Evolutionary conservation across 2,888 invertebrate species (phyloP), one percentile per base, ranked within the genome.

Genomic region (Nematopogon swammerdamellus): DNA sequence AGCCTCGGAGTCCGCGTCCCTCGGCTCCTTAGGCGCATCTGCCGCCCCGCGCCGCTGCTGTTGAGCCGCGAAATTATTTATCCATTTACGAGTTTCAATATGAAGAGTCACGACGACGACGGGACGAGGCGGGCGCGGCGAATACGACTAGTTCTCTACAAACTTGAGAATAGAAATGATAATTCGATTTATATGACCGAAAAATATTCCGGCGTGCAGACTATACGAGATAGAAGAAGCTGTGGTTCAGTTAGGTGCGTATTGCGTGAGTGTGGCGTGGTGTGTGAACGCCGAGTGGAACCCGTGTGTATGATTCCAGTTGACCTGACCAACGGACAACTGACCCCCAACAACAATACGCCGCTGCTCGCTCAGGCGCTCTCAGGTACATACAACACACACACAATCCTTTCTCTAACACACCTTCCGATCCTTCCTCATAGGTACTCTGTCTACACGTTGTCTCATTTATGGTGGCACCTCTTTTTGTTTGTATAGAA

Each of bases 281-380:
- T 67, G 65, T 67, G 63, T 63, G 68, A 68, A 71, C 73, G 68
- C 71, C 70, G 80, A 71, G 80, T 82, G 81, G 83, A 80, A 84
- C 80, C 72, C 72, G 70, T 82, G 81, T 83, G 81, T 84, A 80
- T 84, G 82, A 86, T 87, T 87, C 80, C 87, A 93, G 93, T 94
- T 87, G 94, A 94, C 85, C 88, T 94, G 83, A 90, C 92, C 85
- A 94, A 94, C 82, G 94, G 94, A 80, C 94, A 94, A 84, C 88
- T 94, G 80, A 94, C 94, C 75, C 93, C 93, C 80, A 94, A 94
- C 87, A 93, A 93, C 88, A 94, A 93, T 83, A 93, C 93, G 74
- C 93, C 94, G 73, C 86, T 95, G 82, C 88, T 94, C 82, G 94
- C 94, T 82, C 94, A 94, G 85, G 93, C 93, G 72, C 87, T 94